These are phyloP conservation scores for Ctenodactylus gundi DNA, from an alignment of 2,113 vertebrate genomes.

Conservation along the genomic window DNA sequence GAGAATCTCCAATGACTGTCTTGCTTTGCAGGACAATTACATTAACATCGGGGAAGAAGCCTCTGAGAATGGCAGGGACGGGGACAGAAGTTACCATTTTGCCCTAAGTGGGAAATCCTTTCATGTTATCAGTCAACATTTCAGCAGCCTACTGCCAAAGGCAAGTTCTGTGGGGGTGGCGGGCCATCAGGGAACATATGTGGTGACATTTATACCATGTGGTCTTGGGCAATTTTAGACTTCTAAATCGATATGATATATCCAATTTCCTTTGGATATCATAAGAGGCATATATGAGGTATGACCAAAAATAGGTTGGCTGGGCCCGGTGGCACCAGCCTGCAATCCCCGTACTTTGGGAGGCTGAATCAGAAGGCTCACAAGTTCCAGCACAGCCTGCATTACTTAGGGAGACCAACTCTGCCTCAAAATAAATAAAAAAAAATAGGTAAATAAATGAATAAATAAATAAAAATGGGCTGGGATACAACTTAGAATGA, in stretches of 20 bases:
- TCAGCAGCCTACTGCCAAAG: conserved; percentile 84
- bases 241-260: background rate
- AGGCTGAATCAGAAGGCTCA: too few relatives aligned
- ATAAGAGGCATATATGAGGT: too few relatives aligned
- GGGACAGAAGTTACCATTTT: conserved; percentile 83
- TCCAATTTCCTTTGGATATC: background rate
- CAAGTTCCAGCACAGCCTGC: too few relatives aligned
- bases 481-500: too few relatives aligned
- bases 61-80: conserved; percentile 29
- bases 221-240: background rate
- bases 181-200: background rate
- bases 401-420: too few relatives aligned
- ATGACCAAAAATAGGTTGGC: too few relatives aligned
- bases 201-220: background rate
- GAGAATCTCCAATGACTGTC: background rate
- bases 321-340: too few relatives aligned
- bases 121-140: conserved; percentile 81
- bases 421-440: too few relatives aligned
- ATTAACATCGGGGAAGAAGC: conserved; percentile 59
- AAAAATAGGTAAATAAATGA: too few relatives aligned
- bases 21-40: conserved; percentile 77
- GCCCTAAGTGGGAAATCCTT: conserved; percentile 86
- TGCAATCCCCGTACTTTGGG: too few relatives aligned
- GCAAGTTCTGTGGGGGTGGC: conserved; percentile 68
- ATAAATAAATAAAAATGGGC: too few relatives aligned